These are phyloP conservation scores for Eurosta solidaginis DNA, from an alignment of 1,140 invertebrate species.

Conservation along the genomic window DNA sequence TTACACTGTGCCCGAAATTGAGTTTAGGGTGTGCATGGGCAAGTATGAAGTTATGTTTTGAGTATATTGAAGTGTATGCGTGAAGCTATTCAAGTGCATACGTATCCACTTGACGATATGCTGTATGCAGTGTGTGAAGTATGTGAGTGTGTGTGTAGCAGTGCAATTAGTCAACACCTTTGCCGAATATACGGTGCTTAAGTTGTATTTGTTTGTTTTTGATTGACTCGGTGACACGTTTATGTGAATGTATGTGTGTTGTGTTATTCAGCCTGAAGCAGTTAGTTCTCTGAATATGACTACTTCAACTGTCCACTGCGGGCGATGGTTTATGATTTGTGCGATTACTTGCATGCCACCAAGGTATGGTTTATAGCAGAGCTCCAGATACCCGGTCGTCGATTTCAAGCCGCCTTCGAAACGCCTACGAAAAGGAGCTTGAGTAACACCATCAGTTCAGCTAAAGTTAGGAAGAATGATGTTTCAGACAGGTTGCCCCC, in stretches of 20 bases:
- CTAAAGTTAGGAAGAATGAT: no score
- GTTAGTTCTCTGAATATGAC: not conserved
- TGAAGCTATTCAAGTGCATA: slow-evolving; percentile 15
- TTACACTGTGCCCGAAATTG: not conserved
- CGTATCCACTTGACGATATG: not conserved
- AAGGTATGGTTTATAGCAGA: no score
- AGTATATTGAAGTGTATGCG: slow-evolving; percentile 12
- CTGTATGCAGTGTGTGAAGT: not conserved
- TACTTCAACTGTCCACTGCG: not conserved
- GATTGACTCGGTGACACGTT: not conserved
- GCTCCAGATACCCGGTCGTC: no score
- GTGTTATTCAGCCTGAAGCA: not conserved
- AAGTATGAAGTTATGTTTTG: not conserved
- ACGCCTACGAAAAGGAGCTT: no score
- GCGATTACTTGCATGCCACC: no score
- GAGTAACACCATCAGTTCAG: no score
- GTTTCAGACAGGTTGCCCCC: no score
- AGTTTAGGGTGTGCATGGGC: not conserved
- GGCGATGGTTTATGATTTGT: not conserved
- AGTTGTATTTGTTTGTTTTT: not conserved
- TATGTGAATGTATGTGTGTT: not conserved
- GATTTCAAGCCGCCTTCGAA: no score
- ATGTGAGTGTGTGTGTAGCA: not conserved
- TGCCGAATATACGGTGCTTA: not conserved
- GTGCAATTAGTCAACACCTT: slow-evolving; percentile 18